phyloP scores from a whole-genome alignment of 2,888 invertebrate species.

The Pycnomerus fuliginosus region DNA sequence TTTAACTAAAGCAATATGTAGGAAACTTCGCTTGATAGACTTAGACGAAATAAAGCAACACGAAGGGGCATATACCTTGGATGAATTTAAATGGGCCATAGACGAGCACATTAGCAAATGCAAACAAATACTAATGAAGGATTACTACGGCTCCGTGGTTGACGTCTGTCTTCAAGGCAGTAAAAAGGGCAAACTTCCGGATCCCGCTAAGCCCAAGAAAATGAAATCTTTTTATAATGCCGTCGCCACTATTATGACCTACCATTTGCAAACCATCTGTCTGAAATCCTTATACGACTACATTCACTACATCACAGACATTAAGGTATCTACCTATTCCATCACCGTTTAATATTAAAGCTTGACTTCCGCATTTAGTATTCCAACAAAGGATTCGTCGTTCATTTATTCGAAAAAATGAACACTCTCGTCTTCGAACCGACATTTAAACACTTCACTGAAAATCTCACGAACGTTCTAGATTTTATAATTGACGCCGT shows the following conservation, averaged over 20 bases:
- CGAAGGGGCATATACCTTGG: constrained; percentile 67
- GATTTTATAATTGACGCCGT: constrained; percentile 76
- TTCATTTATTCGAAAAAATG: constrained; percentile 61
- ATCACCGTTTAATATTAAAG: no score
- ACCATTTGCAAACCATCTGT: constrained; percentile 79
- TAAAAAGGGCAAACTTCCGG: constrained; percentile 68
- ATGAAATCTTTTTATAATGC: constrained; percentile 82
- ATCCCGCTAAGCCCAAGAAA: constrained; percentile 62
- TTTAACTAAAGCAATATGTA: no score
- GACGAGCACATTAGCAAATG: constrained; percentile 66
- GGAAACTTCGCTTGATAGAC: constrained; percentile 63
- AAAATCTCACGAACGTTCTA: constrained; percentile 68
- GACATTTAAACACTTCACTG: constrained; percentile 70
- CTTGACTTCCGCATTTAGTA: constrained; percentile 54
- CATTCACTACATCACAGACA: constrained; percentile 73
- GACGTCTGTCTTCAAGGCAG: constrained; percentile 66
- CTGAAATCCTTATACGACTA: constrained; percentile 77
- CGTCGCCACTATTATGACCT: constrained; percentile 83
- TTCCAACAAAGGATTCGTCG: constrained; percentile 67
- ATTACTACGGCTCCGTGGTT: constrained; percentile 66
- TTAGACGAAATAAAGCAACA: constrained; percentile 59
- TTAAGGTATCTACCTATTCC: constrained; percentile 71
- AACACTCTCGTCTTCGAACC: constrained; percentile 72
- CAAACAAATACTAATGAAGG: constrained; percentile 63
- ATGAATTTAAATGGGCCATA: constrained; percentile 61